Base-by-base conservation (phyloP, 2,113 vertebrate genomes). In the Sclerurus mexicanus region DNA sequence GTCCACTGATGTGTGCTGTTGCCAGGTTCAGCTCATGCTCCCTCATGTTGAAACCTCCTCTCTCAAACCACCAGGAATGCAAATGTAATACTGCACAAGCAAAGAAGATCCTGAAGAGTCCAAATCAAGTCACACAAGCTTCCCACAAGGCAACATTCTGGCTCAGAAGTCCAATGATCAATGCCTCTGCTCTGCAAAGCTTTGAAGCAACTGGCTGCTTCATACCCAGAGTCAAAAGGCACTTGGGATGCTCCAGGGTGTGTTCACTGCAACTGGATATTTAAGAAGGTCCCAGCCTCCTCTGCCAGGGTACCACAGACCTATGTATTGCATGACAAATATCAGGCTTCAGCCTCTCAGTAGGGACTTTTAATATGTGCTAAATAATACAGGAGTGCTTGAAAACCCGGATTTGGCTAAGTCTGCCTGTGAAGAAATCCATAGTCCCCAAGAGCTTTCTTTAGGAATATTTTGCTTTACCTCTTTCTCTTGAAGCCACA, bases 81-180 rank as follows among this genome's bases (percentile, higher is more conserved):
- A 55, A 62, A 82, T 3, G 11, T 17, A 69, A 79, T 40, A 35
- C 3, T 59, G 74, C 69, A 92, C 56, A 87, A 82, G 17, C 1
- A 1, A 71, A 78, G 23, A 9, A 24, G 10, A 59, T 53, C 52
- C 56, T 46, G 33, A 21, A 78, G 71, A 87, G 74, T 20, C 40
- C 58, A 72, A 31, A 50, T 40, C 23, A 85, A 88, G 58, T n/a
- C 71, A 85, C 10, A 59, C 15, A 75, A 92, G 15, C 21, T 39
- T 92, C 66, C 62, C 67, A 50, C 31, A 52, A 82, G 52, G 67
- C 71, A 75, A 55, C 10, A 17, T 79, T 79, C 49, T 88, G 75
- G 25, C 33, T 88, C 1, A 0, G 55, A 7, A 67, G 31, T 35
- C 37, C 46, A 62, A 1, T 5, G 8, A 58, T 4, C 31, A 60